Evolutionary conservation across 2,888 invertebrate species (phyloP).

Genomic region (Malacosoma neustria): DNA sequence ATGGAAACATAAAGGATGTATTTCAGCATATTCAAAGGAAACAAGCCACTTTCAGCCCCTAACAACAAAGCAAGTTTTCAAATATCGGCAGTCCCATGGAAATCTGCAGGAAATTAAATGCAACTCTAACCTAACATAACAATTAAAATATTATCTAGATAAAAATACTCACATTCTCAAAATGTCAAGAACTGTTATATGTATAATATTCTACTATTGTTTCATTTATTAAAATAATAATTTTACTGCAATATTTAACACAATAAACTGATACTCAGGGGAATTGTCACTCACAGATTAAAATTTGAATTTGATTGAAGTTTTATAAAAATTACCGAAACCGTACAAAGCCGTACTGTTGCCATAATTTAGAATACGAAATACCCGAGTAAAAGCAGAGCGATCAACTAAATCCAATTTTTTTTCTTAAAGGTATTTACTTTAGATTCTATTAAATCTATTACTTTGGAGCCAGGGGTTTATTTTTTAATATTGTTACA

Average conservation of each 20-base stretch:
- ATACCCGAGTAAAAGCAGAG: too few relatives aligned
- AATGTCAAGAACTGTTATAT: slow-evolving; percentile 17
- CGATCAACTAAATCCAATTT: too few relatives aligned
- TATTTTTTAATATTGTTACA: too few relatives aligned
- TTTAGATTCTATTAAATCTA: too few relatives aligned
- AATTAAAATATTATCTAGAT: slow-evolving; percentile 14
- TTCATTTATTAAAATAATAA: slow-evolving; percentile 14
- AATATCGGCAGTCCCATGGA: slow-evolving; percentile 44
- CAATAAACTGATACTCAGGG: slow-evolving; percentile 15
- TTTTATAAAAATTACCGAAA: too few relatives aligned
- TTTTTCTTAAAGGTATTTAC: too few relatives aligned
- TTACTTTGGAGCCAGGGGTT: too few relatives aligned
- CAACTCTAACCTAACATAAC: slow-evolving; percentile 64
- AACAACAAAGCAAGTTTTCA: slow-evolving; percentile 50
- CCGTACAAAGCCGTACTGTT: too few relatives aligned
- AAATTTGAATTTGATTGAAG: slow-evolving; percentile 15
- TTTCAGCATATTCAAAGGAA: slow-evolving; percentile 22
- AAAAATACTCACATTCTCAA: slow-evolving; percentile 42
- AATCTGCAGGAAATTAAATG: slow-evolving; percentile 57
- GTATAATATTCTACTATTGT: slow-evolving; percentile 13
- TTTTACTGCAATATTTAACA: slow-evolving; percentile 14
- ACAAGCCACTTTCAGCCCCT: slow-evolving; percentile 65
- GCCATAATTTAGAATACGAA: too few relatives aligned
- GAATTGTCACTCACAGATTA: slow-evolving; percentile 7
- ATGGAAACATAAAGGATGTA: slow-evolving; percentile 17